phyloP scores from a whole-genome alignment of 2,888 invertebrate genomes.

The Philereme vetulata region DNA sequence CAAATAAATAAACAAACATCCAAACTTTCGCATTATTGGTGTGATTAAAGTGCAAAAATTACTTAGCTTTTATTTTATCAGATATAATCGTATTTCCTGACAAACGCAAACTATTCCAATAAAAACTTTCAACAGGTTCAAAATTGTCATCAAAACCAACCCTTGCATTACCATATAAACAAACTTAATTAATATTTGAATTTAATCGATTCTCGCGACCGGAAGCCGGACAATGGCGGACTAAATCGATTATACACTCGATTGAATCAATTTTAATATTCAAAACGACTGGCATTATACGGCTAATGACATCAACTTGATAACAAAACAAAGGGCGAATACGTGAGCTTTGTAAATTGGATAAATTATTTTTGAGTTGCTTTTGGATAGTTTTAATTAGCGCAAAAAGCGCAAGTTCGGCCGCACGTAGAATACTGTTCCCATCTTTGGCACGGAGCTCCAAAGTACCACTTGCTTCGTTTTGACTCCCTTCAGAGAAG shows the following conservation, averaged over 20 bases:
- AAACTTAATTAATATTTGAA: constrained; percentile 41
- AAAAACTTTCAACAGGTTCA: neutral
- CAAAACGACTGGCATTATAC: constrained; percentile 53
- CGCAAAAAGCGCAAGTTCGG: too few species aligned
- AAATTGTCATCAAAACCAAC: constrained; percentile 27
- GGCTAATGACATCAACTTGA: constrained; percentile 56
- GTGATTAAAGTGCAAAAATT: too few species aligned
- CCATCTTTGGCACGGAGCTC: too few species aligned
- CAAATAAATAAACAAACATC: too few species aligned
- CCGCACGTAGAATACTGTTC: too few species aligned
- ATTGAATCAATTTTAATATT: constrained; percentile 61
- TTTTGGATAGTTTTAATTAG: neutral
- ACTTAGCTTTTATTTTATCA: too few species aligned
- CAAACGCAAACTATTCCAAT: too few species aligned
- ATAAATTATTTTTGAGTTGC: neutral
- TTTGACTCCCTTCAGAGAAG: too few species aligned
- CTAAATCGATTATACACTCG: constrained; percentile 58
- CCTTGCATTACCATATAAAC: constrained; percentile 33
- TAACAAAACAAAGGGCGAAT: constrained; percentile 33
- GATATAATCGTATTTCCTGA: too few species aligned
- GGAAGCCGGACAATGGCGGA: constrained; percentile 61
- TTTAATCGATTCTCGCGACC: constrained; percentile 39
- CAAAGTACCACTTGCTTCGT: too few species aligned
- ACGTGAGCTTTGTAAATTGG: constrained; percentile 8
- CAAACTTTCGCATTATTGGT: too few species aligned